Evolutionary conservation across 2,888 invertebrate genomes (phyloP).

Genomic region (Hoplodrina ambigua): DNA sequence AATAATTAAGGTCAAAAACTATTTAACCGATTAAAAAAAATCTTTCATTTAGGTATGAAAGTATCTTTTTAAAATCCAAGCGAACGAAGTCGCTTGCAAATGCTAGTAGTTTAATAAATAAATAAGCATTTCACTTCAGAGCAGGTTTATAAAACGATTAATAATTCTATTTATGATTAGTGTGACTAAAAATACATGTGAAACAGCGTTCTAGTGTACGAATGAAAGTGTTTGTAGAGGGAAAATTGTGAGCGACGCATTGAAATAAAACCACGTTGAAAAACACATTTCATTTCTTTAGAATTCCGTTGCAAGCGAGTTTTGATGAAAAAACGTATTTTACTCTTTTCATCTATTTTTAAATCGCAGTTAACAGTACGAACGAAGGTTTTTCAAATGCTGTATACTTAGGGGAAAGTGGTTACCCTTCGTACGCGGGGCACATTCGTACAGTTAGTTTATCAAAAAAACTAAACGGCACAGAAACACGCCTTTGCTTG

Average conservation of each 20-base stretch:
- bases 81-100: too few relatives aligned
- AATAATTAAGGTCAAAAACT: too few relatives aligned
- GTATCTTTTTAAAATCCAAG: too few relatives aligned
- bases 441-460: too few relatives aligned
- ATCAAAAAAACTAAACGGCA: too few relatives aligned
- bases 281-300: constrained; percentile 58
- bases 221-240: constrained; percentile 41
- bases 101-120: too few relatives aligned
- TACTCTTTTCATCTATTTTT: constrained; percentile 52
- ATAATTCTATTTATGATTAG: background rate
- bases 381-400: constrained; percentile 25
- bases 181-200: constrained; percentile 7
- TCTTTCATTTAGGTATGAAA: too few relatives aligned
- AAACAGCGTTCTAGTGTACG: constrained; percentile 18
- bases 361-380: constrained; percentile 21
- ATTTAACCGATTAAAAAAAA: too few relatives aligned
- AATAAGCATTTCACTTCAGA: background rate
- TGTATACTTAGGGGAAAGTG: too few relatives aligned
- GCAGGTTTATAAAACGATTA: background rate
- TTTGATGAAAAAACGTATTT: constrained; percentile 51
- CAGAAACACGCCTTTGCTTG: too few relatives aligned
- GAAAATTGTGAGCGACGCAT: constrained; percentile 41
- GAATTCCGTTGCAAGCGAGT: constrained; percentile 41
- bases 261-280: constrained; percentile 37
- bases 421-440: too few relatives aligned